Percentiles rank a stretch among this genome's conserved stretches.
phyloP scores from a whole-genome alignment of 2,888 invertebrate genomes.

The Caenorhabditis sp. region DNA sequence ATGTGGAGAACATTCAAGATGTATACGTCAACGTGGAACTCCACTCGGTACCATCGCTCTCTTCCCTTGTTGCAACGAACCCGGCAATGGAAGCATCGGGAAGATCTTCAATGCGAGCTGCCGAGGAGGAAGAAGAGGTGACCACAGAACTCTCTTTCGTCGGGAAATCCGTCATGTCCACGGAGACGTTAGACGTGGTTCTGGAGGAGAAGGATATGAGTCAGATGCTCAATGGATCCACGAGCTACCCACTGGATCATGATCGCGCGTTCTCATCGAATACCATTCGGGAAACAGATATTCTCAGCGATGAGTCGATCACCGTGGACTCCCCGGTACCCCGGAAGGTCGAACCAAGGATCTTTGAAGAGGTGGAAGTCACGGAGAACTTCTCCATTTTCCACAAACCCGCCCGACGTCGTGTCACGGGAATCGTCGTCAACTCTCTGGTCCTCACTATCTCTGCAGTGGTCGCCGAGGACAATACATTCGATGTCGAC shows the following conservation, averaged over 20 bases:
- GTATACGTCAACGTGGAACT: conserved; percentile 70
- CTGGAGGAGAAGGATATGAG: conserved; percentile 72
- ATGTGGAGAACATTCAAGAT: conserved; percentile 61
- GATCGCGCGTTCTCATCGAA: conserved; percentile 49
- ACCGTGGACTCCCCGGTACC: conserved; percentile 26
- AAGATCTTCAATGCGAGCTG: conserved; percentile 37
- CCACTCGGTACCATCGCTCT: conserved; percentile 53
- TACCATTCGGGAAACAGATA: conserved; percentile 76
- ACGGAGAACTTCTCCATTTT: conserved; percentile 45
- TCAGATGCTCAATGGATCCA: conserved; percentile 66
- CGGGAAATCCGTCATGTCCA: conserved; percentile 45
- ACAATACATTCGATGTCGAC: conserved; percentile 73
- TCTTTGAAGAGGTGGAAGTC: conserved; percentile 46
- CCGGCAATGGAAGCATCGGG: conserved; percentile 32
- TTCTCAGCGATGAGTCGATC: conserved; percentile 71
- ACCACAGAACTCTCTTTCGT: conserved; percentile 51
- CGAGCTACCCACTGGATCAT: conserved; percentile 27
- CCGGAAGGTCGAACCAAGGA: background rate
- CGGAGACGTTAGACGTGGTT: conserved; percentile 67
- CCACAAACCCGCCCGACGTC: conserved; percentile 38
- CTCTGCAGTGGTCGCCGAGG: conserved; percentile 64
- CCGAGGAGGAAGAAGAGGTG: conserved; percentile 55
- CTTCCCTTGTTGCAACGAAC: conserved; percentile 59
- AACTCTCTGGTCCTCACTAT: conserved; percentile 56
- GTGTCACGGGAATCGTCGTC: conserved; percentile 65